Evolutionary conservation across 2,113 vertebrate species (phyloP).

Genomic region (Canis aureus): DNA sequence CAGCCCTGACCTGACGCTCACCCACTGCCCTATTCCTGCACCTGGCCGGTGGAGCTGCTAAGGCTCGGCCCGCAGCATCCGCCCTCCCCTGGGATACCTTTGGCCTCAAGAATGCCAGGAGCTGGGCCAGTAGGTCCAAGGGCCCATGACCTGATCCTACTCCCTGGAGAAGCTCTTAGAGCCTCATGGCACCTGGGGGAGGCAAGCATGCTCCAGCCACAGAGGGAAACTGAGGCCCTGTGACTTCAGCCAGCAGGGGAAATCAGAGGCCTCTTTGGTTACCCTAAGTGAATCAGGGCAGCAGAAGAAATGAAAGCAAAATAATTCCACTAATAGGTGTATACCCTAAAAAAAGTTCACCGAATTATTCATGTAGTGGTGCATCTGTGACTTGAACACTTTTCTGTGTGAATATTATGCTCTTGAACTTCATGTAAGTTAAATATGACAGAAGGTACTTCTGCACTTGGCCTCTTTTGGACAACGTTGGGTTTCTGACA

Average conservation of each 20-base stretch:
- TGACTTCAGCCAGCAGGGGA: neutral
- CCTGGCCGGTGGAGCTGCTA: neutral
- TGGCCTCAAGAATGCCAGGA: conserved; percentile 60
- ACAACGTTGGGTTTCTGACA: neutral
- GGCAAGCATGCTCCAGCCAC: neutral
- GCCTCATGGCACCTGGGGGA: neutral
- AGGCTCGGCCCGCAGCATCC: neutral
- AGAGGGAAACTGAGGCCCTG: neutral
- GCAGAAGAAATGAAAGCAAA: neutral
- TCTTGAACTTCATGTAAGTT: neutral
- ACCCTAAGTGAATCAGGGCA: neutral
- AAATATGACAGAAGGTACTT: fast-evolving
- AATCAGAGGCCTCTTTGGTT: neutral
- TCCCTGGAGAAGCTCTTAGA: neutral
- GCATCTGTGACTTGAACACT: neutral
- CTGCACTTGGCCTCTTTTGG: neutral
- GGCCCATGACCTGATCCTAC: neutral
- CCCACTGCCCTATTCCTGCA: neutral
- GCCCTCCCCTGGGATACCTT: conserved; percentile 56
- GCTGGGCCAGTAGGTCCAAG: conserved; percentile 46
- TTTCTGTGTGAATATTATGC: neutral
- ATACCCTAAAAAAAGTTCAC: neutral
- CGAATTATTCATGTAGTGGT: neutral
- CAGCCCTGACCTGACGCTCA: neutral
- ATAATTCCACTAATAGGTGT: neutral